Percentiles rank a stretch among this genome's conserved stretches.
Conservation (phyloP, 2,797 vertebrate species). For the Podargus strigoides region DNA sequence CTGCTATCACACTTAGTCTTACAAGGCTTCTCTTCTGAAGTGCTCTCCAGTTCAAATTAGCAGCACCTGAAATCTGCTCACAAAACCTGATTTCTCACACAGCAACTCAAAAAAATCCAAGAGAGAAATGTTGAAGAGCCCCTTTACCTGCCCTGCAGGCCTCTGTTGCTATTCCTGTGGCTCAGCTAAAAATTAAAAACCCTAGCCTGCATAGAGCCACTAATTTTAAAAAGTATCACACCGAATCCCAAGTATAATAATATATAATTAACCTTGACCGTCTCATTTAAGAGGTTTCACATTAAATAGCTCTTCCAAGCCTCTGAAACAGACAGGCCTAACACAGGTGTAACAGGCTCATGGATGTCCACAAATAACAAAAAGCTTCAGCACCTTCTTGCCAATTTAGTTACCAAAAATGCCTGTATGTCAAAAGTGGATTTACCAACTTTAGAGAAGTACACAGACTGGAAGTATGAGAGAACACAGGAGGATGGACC, state of each 20-base stretch:
- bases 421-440: neutral
- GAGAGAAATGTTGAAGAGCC: fast-evolving
- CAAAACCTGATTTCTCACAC: neutral
- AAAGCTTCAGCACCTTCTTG: neutral
- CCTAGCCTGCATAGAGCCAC: neutral
- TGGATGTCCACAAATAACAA: neutral
- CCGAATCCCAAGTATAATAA: neutral
- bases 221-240: neutral
- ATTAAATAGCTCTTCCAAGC: neutral
- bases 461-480: neutral
- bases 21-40: neutral
- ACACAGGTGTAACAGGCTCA: neutral
- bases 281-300: neutral
- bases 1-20: neutral
- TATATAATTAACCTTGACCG: neutral
- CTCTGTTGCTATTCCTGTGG: neutral
- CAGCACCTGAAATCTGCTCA: neutral
- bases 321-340: neutral
- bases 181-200: neutral
- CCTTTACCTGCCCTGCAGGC: neutral
- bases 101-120: neutral
- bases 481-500: neutral
- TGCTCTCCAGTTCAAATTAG: neutral
- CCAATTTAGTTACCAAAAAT: neutral
- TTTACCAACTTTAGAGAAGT: neutral